A percentile compares a stretch with the other conserved stretches of the same genome.
phyloP scores from a whole-genome alignment of 2,888 invertebrate species.

The Torymus auratus region DNA sequence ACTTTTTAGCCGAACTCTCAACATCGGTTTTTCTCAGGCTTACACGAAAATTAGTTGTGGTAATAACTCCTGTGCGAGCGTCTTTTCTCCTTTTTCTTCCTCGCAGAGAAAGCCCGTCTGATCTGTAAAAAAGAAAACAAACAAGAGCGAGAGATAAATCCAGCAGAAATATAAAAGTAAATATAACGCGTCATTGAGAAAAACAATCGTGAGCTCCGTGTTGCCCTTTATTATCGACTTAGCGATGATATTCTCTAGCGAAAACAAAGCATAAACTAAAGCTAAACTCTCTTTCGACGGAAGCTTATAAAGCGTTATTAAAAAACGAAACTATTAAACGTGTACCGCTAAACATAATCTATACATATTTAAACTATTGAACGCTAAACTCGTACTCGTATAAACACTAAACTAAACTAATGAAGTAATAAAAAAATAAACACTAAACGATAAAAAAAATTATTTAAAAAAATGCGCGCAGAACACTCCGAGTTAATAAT shows the following conservation, averaged over 20 bases:
- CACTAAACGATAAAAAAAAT: constrained; percentile 50
- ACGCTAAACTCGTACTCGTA: constrained; percentile 74
- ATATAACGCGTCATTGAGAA: constrained; percentile 49
- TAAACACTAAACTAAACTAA: constrained; percentile 69
- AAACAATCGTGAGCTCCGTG: constrained; percentile 50
- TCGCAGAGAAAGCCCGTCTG: constrained; percentile 32
- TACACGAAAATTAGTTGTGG: constrained; percentile 20
- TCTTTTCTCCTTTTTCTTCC: constrained; percentile 44
- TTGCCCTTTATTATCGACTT: constrained; percentile 57
- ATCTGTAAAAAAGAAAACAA: constrained; percentile 29
- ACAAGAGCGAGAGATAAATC: constrained; percentile 6
- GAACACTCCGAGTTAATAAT: constrained; percentile 33
- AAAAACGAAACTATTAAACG: constrained; percentile 66
- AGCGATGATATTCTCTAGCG: constrained; percentile 54
- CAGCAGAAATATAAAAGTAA: constrained; percentile 1
- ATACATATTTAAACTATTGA: constrained; percentile 76
- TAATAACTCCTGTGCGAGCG: constrained; percentile 16
- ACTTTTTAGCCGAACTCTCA: constrained; percentile 24
- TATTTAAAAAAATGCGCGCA: constrained; percentile 44
- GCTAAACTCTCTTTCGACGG: constrained; percentile 56
- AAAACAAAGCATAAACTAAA: constrained; percentile 56
- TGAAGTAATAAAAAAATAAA: constrained; percentile 58
- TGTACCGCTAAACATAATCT: constrained; percentile 74
- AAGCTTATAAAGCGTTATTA: constrained; percentile 61
- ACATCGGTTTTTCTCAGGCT: constrained; percentile 26